Base-by-base conservation (phyloP, 2,888 invertebrate species). In the Sthenelais limicola region DNA sequence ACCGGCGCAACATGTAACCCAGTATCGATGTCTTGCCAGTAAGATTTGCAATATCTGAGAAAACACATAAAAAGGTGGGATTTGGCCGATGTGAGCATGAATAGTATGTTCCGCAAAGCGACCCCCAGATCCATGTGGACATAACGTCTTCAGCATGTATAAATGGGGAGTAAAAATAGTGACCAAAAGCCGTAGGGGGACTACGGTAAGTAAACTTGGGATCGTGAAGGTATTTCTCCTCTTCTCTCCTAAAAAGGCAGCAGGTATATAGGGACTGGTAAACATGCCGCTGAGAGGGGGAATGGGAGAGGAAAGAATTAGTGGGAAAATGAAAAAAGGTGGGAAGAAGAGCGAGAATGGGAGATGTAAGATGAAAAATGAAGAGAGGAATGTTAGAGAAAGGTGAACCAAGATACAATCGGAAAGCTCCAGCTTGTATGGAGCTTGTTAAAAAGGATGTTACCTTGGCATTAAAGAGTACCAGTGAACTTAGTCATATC, bases 81-180 rank as follows among this genome's bases (percentile, higher is more conserved):
- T 12, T 12, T 9, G 9, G 43, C 43, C 18, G 18, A 9, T 9
- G 12, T 43, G 18, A 9, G 43, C 43, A 18, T 18, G 43, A 43
- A 9, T 43, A 43, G 12, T 43, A 43, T 43, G 43, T 43, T 18
- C 43, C 43, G 12, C 9, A 12, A 18, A 43, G 43, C 12, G 43
- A 9, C 9, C 12, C 43, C 43, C 18, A 43, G 43, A 43, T n/a
- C n/a, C n/a, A 43, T 43, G 43, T 43, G 43, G 9, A 18, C 43
- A 43, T 43, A 43, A 43, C 43, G 43, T 43, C 43, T 18, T 9
- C 43, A 43, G 43, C 43, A 43, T 43, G 43, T 43, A 18, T 12
- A 43, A 43, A 43, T n/a, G n/a, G 43, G 43, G 43, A 43, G 43
- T 43, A 43, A 43, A 43, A 43, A 43, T 43, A 43, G 43, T 9